These are phyloP conservation scores for Brachyptera putata DNA, from an alignment of 2,888 invertebrate species.

Conservation along the genomic window DNA sequence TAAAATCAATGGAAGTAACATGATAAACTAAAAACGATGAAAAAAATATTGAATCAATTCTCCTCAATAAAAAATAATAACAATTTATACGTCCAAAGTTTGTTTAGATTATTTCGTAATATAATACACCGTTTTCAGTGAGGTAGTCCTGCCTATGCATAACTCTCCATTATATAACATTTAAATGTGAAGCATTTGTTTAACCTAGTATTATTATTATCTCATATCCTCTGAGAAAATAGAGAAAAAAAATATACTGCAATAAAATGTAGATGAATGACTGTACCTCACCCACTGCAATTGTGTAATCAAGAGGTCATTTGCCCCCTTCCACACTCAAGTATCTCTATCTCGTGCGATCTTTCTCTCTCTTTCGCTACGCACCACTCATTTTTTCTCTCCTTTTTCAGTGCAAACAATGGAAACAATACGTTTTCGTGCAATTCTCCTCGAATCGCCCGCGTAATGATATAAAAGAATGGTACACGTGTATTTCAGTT, in stretches of 20 bases:
- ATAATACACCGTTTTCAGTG: too few species aligned
- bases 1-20: too few species aligned
- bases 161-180: too few species aligned
- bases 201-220: too few species aligned
- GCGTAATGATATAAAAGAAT: constrained; percentile 15
- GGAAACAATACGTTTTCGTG: constrained; percentile 16
- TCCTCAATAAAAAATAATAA: too few species aligned
- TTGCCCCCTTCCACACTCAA: not conserved
- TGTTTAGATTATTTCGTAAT: too few species aligned
- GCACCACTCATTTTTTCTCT: constrained; percentile 23
- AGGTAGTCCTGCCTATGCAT: too few species aligned
- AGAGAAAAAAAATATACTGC: not conserved
- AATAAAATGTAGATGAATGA: not conserved
- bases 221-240: not conserved
- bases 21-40: too few species aligned
- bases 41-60: too few species aligned
- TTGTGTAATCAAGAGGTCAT: not conserved
- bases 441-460: not conserved
- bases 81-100: too few species aligned
- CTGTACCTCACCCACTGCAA: not conserved
- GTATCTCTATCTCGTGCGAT: constrained; percentile 19
- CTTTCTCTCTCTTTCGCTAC: constrained; percentile 20
- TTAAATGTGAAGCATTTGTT: too few species aligned
- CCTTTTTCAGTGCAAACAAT: constrained; percentile 24
- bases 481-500: not conserved